These are phyloP conservation scores for Perithous albicinctus DNA, from an alignment of 2,888 invertebrate genomes.

Conservation along the genomic window DNA sequence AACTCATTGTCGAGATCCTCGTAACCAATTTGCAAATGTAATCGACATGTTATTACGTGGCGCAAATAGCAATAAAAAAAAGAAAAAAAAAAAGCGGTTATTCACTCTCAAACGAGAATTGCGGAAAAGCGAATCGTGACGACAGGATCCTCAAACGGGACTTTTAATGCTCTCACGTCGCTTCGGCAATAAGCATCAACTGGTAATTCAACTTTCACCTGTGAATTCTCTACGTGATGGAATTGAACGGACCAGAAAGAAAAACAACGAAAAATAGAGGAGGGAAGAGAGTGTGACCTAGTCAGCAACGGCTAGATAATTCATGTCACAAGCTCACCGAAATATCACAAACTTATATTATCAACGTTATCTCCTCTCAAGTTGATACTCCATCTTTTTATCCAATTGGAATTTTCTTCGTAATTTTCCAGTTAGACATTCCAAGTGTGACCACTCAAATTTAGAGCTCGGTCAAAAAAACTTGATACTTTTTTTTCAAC, in stretches of 20 bases:
- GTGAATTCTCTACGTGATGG: neutral
- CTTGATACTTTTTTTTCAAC: too few species aligned
- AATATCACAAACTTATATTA: neutral
- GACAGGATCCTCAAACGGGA: slow-evolving; percentile 1
- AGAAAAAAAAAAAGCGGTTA: too few species aligned
- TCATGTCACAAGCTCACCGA: neutral
- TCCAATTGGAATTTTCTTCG: neutral
- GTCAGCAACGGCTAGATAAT: neutral
- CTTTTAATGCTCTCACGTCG: neutral
- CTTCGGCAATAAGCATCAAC: slow-evolving; percentile 13
- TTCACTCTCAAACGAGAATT: neutral
- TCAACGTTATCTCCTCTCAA: neutral
- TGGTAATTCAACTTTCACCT: slow-evolving; percentile 57
- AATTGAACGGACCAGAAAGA: neutral
- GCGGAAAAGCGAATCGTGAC: neutral
- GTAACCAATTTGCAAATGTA: neutral
- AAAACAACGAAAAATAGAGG: neutral
- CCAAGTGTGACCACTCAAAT: too few species aligned
- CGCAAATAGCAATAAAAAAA: neutral
- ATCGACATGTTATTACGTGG: neutral
- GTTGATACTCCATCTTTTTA: neutral
- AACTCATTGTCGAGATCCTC: neutral
- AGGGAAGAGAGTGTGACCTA: too few species aligned
- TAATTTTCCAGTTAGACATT: neutral
- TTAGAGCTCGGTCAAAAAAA: too few species aligned